A percentile compares a stretch with the other conserved stretches of the same genome.
phyloP scores from a whole-genome alignment of 2,888 invertebrate species.

The Hydraecia micacea region DNA sequence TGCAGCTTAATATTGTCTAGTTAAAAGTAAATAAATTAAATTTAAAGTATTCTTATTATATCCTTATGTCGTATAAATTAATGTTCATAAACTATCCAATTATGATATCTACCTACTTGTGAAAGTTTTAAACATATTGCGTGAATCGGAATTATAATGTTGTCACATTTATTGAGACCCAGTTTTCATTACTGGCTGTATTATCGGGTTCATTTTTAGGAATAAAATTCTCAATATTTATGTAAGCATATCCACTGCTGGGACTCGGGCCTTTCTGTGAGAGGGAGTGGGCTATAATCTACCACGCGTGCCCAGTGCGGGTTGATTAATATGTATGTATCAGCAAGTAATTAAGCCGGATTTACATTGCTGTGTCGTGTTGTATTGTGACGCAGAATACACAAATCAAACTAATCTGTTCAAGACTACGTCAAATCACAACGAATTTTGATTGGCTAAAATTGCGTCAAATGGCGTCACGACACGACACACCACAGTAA shows the following conservation, averaged over 20 bases:
- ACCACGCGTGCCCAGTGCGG: too few species aligned
- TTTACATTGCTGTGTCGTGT: too few species aligned
- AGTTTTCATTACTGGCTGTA: not conserved
- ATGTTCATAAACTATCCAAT: conserved; percentile 18
- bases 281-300: too few species aligned
- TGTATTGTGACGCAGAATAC: too few species aligned
- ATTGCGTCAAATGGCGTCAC: too few species aligned
- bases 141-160: conserved; percentile 30
- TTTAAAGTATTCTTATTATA: conserved; percentile 40
- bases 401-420: too few species aligned
- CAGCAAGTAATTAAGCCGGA: not conserved
- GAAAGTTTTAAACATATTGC: conserved; percentile 2
- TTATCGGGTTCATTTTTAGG: not conserved
- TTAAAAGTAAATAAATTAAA: conserved; percentile 21
- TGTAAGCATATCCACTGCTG: too few species aligned
- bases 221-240: not conserved
- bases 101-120: conserved; percentile 22
- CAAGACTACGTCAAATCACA: too few species aligned
- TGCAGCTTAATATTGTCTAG: conserved; percentile 39
- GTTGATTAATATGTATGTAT: too few species aligned
- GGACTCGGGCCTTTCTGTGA: too few species aligned
- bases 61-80: conserved; percentile 18
- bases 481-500: too few species aligned
- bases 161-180: not conserved
- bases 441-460: too few species aligned